Base-by-base conservation (phyloP, 2,888 invertebrate species). In the Glyphotaelius pellucidus region DNA sequence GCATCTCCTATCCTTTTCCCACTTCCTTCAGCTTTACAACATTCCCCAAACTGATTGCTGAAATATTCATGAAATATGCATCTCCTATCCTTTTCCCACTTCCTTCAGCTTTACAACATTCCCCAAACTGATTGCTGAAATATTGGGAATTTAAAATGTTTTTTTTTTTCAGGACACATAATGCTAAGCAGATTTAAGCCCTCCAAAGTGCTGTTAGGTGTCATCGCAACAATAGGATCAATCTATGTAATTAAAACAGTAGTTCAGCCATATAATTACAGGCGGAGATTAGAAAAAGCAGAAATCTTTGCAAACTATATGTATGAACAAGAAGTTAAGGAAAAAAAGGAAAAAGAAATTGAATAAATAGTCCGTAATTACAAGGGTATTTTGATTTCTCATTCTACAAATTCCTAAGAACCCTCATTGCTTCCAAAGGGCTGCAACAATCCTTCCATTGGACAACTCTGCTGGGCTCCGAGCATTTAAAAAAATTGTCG, bases 151-250 rank as follows among this genome's bases (percentile, higher is more conserved):
- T 67, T 67, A 67, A 67, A 14, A 67, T 5, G 7, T 67, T 67
- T 67, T 67, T 67, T n/a, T 79, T 30, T 89, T 89, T 3, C 88
- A 89, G 88, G 88, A 89, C 35, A 38, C 79, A 89, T 52, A 88
- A 88, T 89, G 88, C 14, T 32, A n/a, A 7, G n/a, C 67, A 67
- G 25, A 67, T 5, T 67, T n/a, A 67, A 67, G n/a, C 67, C 67
- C 2, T 67, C 67, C 67, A 67, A 67, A 67, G 67, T 67, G 25
- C 1, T n/a, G 67, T 67, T 67, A 30, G 79, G 88, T 25, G 67
- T 79, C 11, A 5, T 89, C 32, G 15, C 88, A 3, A 35, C 80
- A 15, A n/a, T 89, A 32, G 88, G 88, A n/a, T 25, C n/a, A 32
- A 35, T 79, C 79, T 89, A 89, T 79, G 9, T 79, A 32, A 80